These are phyloP conservation scores for Tragelaphus imberbis DNA, from an alignment of 2,113 vertebrate species.

Conservation along the genomic window DNA sequence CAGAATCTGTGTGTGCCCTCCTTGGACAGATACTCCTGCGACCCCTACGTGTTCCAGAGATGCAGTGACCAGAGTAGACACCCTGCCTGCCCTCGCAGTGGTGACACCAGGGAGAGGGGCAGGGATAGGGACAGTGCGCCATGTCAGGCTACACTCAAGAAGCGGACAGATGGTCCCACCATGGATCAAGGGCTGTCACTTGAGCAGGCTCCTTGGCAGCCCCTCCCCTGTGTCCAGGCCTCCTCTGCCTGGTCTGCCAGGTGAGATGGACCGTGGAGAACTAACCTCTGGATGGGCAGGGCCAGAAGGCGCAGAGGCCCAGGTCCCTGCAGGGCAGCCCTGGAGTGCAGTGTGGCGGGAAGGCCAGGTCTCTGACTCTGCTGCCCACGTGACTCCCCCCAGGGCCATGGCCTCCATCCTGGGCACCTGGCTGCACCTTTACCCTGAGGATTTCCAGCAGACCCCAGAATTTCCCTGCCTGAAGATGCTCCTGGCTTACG, in stretches of 20 bases:
- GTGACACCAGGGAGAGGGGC: no score
- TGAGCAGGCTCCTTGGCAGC: not conserved
- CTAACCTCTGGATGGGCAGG: no score
- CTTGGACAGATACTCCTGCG: fast-evolving
- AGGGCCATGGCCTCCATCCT: constrained; percentile 91
- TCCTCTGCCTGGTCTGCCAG: not conserved
- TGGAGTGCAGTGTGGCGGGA: fast-evolving
- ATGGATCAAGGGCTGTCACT: no score
- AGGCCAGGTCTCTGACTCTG: not conserved
- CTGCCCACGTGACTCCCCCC: not conserved
- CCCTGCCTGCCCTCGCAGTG: not conserved
- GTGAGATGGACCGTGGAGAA: fast-evolving
- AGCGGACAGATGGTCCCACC: fast-evolving
- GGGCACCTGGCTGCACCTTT: constrained; percentile 91
- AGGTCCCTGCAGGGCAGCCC: fast-evolving
- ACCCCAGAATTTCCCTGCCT: constrained; percentile 85
- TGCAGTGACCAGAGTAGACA: no score
- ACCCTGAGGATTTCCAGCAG: constrained; percentile 90
- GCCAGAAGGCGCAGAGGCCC: not conserved
- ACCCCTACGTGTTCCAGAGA: not conserved
- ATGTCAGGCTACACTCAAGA: not conserved
- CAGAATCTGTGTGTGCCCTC: not conserved
- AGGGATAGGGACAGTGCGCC: fast-evolving
- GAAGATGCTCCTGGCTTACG: constrained; percentile 87
- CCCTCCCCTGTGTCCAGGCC: no score